Evolutionary conservation across 2,888 invertebrate species (phyloP).

Genomic region (Eilema caniola): DNA sequence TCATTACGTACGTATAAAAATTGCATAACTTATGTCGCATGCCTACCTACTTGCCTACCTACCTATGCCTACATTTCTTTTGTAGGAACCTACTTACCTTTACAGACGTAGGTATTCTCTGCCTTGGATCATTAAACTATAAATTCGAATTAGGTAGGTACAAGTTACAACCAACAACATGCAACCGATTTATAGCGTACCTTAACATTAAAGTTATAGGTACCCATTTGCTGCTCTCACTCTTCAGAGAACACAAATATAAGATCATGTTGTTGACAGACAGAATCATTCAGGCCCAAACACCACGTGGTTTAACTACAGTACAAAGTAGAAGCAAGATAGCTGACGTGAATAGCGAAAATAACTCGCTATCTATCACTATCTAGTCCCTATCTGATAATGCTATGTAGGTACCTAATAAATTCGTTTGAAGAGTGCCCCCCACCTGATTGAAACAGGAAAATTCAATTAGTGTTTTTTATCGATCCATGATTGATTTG

Average conservation of each 20-base stretch:
- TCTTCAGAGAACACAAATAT: slow-evolving; percentile 13
- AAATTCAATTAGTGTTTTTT: slow-evolving; percentile 9
- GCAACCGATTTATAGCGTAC: slow-evolving; percentile 10
- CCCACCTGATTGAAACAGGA: slow-evolving; percentile 13
- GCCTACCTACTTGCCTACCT: too few species aligned
- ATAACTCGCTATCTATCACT: slow-evolving; percentile 22
- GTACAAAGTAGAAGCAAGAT: slow-evolving; percentile 28
- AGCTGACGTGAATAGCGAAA: slow-evolving; percentile 14
- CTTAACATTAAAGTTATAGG: slow-evolving; percentile 19
- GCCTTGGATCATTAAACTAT: slow-evolving; percentile 25
- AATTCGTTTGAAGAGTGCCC: slow-evolving; percentile 20
- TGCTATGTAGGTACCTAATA: slow-evolving; percentile 16
- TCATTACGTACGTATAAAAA: not conserved
- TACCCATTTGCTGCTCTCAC: not conserved
- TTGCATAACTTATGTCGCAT: not conserved
- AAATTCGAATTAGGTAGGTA: slow-evolving; percentile 24
- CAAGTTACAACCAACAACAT: slow-evolving; percentile 14
- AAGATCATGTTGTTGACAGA: slow-evolving; percentile 16
- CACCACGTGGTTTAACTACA: slow-evolving; percentile 23
- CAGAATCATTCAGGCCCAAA: slow-evolving; percentile 16
- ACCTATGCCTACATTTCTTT: too few species aligned
- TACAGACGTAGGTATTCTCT: slow-evolving; percentile 18
- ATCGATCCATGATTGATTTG: slow-evolving; percentile 10
- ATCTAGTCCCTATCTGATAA: slow-evolving; percentile 31
- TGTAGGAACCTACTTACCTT: not conserved